Conservation (phyloP, 2,113 vertebrate genomes). For the Gnathonemus echidnorhynchus region DNA sequence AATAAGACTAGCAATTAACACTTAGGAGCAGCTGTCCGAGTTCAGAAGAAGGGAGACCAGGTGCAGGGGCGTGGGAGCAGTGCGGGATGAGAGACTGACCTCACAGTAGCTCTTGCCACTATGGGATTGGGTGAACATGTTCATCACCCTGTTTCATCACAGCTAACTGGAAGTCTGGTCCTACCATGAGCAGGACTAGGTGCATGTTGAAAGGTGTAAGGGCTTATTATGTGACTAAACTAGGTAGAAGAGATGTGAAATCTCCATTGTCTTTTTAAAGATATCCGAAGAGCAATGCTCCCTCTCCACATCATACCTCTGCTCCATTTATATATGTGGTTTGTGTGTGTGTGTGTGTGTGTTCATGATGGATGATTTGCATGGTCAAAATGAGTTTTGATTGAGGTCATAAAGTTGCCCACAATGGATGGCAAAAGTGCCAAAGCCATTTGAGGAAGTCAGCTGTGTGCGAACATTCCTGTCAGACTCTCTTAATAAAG, state of each 20-base stretch:
- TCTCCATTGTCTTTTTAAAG: not conserved
- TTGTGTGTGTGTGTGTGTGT: not conserved
- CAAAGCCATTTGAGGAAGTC: not conserved
- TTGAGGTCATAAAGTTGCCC: not conserved
- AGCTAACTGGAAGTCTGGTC: not conserved
- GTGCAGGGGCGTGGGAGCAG: not conserved
- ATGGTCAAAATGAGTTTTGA: not conserved
- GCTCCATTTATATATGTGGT: not conserved
- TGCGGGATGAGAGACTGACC: not conserved
- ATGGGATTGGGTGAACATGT: not conserved
- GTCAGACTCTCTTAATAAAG: slow-evolving; percentile 23
- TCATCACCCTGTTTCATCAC: not conserved
- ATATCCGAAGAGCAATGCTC: not conserved
- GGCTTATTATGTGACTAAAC: not conserved
- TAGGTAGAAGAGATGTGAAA: not conserved
- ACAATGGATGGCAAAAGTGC: not conserved
- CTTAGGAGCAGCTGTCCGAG: not conserved
- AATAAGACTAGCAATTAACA: not conserved
- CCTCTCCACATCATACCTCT: not conserved
- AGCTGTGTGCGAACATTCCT: not conserved
- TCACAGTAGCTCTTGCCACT: not conserved
- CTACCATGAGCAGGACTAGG: not conserved
- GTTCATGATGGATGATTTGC: not conserved
- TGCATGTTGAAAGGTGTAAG: not conserved
- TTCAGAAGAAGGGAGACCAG: not conserved